These are phyloP conservation scores for Drosophila sordidapex DNA, from an alignment of 2,888 invertebrate species.

Conservation along the genomic window DNA sequence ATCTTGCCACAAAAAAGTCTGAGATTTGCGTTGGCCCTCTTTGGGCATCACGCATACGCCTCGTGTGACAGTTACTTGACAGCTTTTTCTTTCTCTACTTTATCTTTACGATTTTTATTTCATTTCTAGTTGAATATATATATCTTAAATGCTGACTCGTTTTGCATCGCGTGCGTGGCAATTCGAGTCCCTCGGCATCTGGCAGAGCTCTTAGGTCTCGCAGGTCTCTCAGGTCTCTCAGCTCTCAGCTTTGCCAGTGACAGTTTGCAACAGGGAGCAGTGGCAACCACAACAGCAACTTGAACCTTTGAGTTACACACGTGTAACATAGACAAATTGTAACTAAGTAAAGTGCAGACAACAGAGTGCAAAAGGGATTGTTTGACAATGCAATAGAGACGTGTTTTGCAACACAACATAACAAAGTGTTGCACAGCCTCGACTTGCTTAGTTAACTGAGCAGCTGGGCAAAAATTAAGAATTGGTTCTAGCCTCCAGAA, in stretches of 20 bases:
- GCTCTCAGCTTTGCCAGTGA: constrained; percentile 41
- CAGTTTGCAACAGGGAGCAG: constrained; percentile 36
- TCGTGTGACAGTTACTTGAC: constrained; percentile 61
- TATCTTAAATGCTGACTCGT: constrained; percentile 52
- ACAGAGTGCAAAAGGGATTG: neutral
- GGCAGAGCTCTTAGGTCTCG: too few relatives aligned
- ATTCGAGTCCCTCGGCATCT: constrained; percentile 16
- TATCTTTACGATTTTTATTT: constrained; percentile 11
- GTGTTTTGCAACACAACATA: neutral
- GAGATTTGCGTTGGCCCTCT: constrained; percentile 32
- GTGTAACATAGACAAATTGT: neutral
- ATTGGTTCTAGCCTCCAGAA: fast-evolving
- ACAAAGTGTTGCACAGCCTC: neutral
- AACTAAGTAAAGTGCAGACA: neutral
- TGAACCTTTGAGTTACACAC: neutral
- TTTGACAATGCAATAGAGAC: neutral
- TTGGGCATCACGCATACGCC: constrained; percentile 65
- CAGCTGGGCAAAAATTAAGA: neutral
- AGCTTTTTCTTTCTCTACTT: constrained; percentile 12
- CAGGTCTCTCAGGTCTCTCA: neutral
- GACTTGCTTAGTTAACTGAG: neutral
- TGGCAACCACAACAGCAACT: neutral
- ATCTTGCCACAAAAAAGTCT: constrained; percentile 15
- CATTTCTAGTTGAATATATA: constrained; percentile 12
- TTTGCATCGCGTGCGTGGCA: constrained; percentile 40